Percentiles rank a stretch among this genome's conserved stretches.
Conservation (phyloP, 23 tunicate species). For the Aplidium turbinatum region DNA sequence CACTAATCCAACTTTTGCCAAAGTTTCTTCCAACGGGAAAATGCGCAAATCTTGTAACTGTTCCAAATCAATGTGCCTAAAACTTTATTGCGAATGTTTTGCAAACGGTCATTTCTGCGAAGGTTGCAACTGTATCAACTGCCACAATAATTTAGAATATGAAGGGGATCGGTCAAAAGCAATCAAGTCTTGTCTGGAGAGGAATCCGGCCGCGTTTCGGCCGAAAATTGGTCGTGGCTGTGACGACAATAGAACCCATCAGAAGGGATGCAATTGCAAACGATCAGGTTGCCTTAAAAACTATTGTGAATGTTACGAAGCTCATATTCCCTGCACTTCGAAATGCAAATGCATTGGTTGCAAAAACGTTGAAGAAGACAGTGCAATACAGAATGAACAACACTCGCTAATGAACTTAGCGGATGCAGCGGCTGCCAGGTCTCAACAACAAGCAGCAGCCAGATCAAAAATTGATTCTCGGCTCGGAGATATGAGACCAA, state of each 20-base stretch:
- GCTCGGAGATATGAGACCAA: conserved; percentile 66
- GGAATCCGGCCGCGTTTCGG: conserved; percentile 86
- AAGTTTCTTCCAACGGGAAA: conserved; percentile 56
- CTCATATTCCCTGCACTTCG: conserved; percentile 91
- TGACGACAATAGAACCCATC: conserved; percentile 88
- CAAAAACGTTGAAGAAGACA: conserved; percentile 75
- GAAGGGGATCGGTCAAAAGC: conserved; percentile 92
- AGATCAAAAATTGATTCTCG: conserved; percentile 52
- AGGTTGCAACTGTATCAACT: conserved; percentile 87
- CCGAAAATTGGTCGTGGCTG: conserved; percentile 93
- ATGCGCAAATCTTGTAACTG: conserved; percentile 88
- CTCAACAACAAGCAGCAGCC: conserved; percentile 93
- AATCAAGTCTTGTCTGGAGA: conserved; percentile 77
- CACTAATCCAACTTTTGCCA: not conserved
- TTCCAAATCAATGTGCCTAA: conserved; percentile 93
- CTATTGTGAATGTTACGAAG: conserved; percentile 97
- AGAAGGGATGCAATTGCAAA: conserved; percentile 94
- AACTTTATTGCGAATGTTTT: conserved; percentile 94
- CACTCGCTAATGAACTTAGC: conserved; percentile 81
- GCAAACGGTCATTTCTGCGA: conserved; percentile 97
- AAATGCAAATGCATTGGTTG: conserved; percentile 95
- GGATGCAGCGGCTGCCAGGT: conserved; percentile 89
- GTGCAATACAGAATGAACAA: conserved; percentile 45
- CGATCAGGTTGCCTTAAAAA: conserved; percentile 95
- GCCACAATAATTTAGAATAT: conserved; percentile 80